Evolutionary conservation across 1,140 invertebrate genomes (phyloP).

Genomic region (Diorhabda sublineata): DNA sequence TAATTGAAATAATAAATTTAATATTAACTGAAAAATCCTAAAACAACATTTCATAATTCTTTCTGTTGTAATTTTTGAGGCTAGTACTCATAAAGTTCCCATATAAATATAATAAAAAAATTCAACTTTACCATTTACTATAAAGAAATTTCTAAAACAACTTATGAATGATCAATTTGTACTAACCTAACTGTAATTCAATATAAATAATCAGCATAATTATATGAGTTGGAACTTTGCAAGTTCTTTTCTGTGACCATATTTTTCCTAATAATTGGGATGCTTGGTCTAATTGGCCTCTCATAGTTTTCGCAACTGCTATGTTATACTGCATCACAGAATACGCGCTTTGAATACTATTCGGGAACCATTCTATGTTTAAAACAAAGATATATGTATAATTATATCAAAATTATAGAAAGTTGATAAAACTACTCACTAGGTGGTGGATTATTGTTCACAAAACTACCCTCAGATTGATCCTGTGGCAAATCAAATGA

Average conservation of each 20-base stretch:
- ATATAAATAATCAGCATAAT: conserved; percentile 69
- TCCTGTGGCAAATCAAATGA: conserved; percentile 45
- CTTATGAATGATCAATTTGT: no score
- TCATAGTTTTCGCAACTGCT: conserved; percentile 69
- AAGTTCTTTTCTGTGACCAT: conserved; percentile 54
- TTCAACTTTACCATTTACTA: no score
- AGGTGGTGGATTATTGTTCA: conserved; percentile 47
- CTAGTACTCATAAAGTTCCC: conserved; percentile 8
- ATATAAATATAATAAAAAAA: no score
- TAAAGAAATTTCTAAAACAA: no score
- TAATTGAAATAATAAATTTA: conserved; percentile 7
- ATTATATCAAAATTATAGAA: not conserved
- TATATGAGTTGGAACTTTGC: conserved; percentile 67
- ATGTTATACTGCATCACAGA: conserved; percentile 75
- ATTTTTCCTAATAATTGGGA: conserved; percentile 63
- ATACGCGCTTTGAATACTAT: conserved; percentile 60
- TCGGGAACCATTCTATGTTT: conserved; percentile 63
- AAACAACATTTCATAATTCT: not conserved
- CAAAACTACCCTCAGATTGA: conserved; percentile 42
- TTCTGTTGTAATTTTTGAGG: conserved; percentile 11
- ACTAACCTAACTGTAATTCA: conserved; percentile 63
- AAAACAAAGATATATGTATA: conserved; percentile 21
- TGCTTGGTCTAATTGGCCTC: conserved; percentile 74
- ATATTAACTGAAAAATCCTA: not conserved
- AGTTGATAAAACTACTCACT: conserved; percentile 28